Conservation (phyloP, 2,888 invertebrate species). For the Agrochola litura region DNA sequence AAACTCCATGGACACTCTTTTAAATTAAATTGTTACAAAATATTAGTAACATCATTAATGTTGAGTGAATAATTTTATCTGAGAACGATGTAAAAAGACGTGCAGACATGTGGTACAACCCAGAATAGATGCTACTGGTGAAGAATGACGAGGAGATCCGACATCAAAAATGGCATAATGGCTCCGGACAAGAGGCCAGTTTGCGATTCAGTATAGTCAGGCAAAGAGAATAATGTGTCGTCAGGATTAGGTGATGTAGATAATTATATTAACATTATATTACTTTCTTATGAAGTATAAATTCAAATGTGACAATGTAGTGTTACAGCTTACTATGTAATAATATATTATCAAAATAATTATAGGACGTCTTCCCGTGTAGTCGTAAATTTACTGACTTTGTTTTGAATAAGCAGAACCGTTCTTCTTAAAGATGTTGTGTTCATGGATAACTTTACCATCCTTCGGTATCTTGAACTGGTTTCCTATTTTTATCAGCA, state of each 20-base stretch:
- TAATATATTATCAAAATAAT: not conserved
- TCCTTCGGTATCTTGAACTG: too few relatives aligned
- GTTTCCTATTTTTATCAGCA: not conserved
- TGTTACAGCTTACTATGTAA: not conserved
- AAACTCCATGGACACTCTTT: not conserved
- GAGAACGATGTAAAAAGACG: not conserved
- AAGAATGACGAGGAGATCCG: not conserved
- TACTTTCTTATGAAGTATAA: not conserved
- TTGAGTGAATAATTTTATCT: too few relatives aligned
- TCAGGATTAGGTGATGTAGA: not conserved
- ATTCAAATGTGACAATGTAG: not conserved
- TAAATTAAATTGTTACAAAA: too few relatives aligned
- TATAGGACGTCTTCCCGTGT: not conserved
- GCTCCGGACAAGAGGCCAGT: not conserved
- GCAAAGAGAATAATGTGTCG: not conserved
- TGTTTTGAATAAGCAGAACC: not conserved
- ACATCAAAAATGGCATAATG: not conserved
- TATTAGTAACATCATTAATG: not conserved
- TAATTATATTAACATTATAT: not conserved
- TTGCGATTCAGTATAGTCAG: not conserved
- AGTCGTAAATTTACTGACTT: not conserved
- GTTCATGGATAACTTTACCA: not conserved
- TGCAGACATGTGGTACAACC: not conserved
- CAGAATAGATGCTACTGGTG: not conserved
- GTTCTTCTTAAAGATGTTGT: not conserved